phyloP scores from a whole-genome alignment of 2,797 vertebrate species.

The Erpetoichthys calabaricus region DNA sequence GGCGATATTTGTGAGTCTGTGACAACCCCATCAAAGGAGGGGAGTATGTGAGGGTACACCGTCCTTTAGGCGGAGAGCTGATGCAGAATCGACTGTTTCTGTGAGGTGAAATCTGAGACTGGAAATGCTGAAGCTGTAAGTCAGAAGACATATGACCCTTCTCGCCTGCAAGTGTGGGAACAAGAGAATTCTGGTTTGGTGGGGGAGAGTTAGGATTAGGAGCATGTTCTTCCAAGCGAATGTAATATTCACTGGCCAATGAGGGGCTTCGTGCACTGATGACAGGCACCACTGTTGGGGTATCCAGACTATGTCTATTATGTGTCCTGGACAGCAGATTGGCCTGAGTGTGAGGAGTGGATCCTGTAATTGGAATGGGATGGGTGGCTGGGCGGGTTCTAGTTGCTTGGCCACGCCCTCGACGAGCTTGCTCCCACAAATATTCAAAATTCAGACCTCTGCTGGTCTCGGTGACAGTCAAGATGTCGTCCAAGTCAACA shows the following conservation, averaged over 20 bases:
- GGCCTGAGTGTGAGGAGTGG: slow-evolving; percentile 35
- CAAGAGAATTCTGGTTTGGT: slow-evolving; percentile 18
- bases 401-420: slow-evolving; percentile 58
- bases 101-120: no score
- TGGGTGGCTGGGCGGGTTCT: slow-evolving; percentile 45
- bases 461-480: slow-evolving; percentile 84
- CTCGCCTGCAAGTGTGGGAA: no score
- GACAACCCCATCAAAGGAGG: background rate
- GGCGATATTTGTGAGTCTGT: no score
- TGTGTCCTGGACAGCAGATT: slow-evolving; percentile 13
- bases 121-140: background rate
- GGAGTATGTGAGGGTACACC: background rate
- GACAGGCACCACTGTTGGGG: slow-evolving; percentile 79
- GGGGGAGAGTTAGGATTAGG: slow-evolving; percentile 56
- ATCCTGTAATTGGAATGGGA: slow-evolving; percentile 55
- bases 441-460: slow-evolving; percentile 87
- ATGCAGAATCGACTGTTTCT: slow-evolving; percentile 15
- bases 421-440: slow-evolving; percentile 82
- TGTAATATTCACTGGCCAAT: slow-evolving; percentile 81
- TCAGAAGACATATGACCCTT: no score
- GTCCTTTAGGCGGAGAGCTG: slow-evolving; percentile 7
- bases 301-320: slow-evolving; percentile 61
- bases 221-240: slow-evolving; percentile 77
- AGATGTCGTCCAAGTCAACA: slow-evolving; percentile 74
- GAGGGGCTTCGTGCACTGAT: slow-evolving; percentile 86